These are phyloP conservation scores for Heterodera filipjevi DNA, from an alignment of 2,888 invertebrate species.

Conservation along the genomic window DNA sequence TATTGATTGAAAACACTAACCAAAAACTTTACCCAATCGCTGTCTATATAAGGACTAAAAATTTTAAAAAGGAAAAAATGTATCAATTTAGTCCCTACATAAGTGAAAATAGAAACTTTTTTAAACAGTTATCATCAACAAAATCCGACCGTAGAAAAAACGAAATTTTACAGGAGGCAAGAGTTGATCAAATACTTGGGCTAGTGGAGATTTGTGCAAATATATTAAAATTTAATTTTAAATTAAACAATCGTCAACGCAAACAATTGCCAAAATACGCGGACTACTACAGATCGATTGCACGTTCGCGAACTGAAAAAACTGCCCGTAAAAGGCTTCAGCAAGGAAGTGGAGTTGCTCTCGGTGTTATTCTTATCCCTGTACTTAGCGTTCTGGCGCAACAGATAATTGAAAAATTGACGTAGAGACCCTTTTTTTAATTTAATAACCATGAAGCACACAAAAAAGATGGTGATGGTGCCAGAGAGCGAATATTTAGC, in stretches of 20 bases:
- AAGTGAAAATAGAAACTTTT: too few species aligned
- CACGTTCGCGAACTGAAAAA: slow-evolving; percentile 6
- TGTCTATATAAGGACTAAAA: not conserved
- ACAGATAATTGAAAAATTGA: slow-evolving; percentile 11
- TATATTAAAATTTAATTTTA: slow-evolving; percentile 3
- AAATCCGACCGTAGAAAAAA: too few species aligned
- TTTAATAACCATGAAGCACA: slow-evolving; percentile 3
- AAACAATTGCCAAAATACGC: not conserved
- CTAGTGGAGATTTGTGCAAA: slow-evolving; percentile 18
- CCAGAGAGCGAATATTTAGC: not conserved
- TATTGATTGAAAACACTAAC: not conserved
- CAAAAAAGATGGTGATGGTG: slow-evolving; percentile 16
- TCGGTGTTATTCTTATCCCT: slow-evolving; percentile 3
- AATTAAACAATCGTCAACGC: not conserved
- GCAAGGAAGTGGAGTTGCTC: not conserved
- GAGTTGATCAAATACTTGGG: slow-evolving; percentile 16
- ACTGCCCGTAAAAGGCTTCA: slow-evolving; percentile 2
- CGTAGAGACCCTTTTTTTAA: too few species aligned
- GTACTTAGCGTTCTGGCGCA: not conserved
- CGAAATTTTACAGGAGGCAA: not conserved
- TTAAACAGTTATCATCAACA: too few species aligned
- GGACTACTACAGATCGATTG: slow-evolving; percentile 2
- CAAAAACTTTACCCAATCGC: not conserved
- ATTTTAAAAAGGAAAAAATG: not conserved
- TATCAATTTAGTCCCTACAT: not conserved